A percentile compares a stretch with the other conserved stretches of the same genome.
Conservation (phyloP, 2,113 vertebrate genomes). For the Toxotes jaculatrix region DNA sequence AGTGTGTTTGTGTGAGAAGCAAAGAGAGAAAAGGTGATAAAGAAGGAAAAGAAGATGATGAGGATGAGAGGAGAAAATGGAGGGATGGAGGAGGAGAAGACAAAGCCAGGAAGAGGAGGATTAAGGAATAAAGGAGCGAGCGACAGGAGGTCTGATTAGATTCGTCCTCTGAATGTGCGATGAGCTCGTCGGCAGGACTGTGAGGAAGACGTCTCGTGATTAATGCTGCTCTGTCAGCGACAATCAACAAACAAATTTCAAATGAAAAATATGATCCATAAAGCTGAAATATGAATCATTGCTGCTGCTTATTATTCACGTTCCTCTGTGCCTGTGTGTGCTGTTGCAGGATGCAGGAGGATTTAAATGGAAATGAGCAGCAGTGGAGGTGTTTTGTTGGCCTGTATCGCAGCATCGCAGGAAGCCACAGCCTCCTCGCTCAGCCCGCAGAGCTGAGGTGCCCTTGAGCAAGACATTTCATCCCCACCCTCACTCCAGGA, state of each 20-base stretch:
- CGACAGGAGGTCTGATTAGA: slow-evolving; percentile 40
- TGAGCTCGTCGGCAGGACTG: slow-evolving; percentile 12
- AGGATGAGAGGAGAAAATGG: neutral
- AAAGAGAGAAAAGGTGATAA: neutral
- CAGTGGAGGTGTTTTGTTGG: neutral
- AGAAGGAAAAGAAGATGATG: neutral
- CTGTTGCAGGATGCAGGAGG: neutral
- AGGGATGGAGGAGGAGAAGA: neutral
- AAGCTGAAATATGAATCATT: neutral
- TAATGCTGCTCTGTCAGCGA: slow-evolving; percentile 12
- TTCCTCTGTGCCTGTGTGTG: neutral
- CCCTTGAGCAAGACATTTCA: neutral
- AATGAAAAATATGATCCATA: slow-evolving; percentile 1
- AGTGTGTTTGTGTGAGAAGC: neutral
- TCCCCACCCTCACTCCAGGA: too few relatives aligned
- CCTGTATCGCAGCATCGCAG: too few relatives aligned
- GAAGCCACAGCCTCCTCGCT: too few relatives aligned
- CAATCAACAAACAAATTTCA: slow-evolving; percentile 23
- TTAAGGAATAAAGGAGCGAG: slow-evolving; percentile 35
- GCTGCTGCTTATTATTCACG: slow-evolving; percentile 10
- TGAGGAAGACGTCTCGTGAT: slow-evolving; percentile 3
- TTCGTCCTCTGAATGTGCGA: slow-evolving; percentile 44
- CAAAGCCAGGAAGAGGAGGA: slow-evolving; percentile 23
- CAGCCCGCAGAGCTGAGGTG: neutral
- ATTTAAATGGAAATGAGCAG: neutral